Conservation (phyloP, 2,888 invertebrate genomes). For the Tinea semifulvella region DNA sequence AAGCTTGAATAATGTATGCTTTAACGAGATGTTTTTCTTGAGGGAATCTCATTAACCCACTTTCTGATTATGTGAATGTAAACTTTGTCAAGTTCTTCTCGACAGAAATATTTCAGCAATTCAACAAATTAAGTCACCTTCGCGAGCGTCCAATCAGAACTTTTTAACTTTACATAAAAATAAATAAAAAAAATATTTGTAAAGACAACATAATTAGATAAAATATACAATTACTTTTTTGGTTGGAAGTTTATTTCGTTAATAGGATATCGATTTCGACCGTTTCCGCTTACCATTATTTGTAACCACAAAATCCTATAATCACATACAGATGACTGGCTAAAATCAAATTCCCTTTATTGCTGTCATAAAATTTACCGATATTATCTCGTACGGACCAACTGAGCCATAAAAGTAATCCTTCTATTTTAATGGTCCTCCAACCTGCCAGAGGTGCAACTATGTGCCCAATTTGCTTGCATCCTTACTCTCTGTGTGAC, state of each 20-base stretch:
- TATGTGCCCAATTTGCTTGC: conserved; percentile 44
- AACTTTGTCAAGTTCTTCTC: conserved; percentile 56
- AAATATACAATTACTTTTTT: too few species aligned
- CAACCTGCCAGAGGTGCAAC: conserved; percentile 56
- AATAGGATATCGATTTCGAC: too few species aligned
- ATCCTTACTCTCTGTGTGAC: conserved; percentile 3
- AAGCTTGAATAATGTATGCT: conserved; percentile 65
- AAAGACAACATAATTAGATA: too few species aligned
- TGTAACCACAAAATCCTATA: conserved; percentile 26
- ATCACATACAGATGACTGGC: conserved; percentile 55
- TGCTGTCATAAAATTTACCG: conserved; percentile 60
- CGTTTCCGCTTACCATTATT: neutral
- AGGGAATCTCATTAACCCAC: conserved; percentile 65
- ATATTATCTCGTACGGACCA: conserved; percentile 61
- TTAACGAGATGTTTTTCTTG: conserved; percentile 67
- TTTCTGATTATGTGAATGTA: conserved; percentile 63
- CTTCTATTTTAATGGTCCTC: conserved; percentile 59
- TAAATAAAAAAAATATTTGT: too few species aligned
- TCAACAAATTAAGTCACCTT: conserved; percentile 46
- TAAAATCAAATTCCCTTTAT: conserved; percentile 63
- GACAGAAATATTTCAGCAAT: conserved; percentile 49
- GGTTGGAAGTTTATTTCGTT: too few species aligned
- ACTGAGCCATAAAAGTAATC: conserved; percentile 60
- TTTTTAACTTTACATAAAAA: conserved; percentile 2
- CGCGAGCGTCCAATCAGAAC: conserved; percentile 7